phyloP scores from a whole-genome alignment of 2,113 vertebrate genomes.

The Tamias sibiricus region DNA sequence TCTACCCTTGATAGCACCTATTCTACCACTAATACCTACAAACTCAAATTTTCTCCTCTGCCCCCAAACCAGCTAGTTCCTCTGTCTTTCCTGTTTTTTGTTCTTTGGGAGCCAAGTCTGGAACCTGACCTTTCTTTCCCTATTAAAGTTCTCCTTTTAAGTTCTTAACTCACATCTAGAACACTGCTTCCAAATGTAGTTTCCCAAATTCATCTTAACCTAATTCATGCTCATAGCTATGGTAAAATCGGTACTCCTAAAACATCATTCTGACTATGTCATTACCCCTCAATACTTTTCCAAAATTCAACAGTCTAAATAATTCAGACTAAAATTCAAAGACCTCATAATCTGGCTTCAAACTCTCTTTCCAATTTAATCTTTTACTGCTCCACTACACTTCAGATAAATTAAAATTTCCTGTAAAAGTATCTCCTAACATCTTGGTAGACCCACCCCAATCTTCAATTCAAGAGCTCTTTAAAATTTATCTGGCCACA shows the following conservation, averaged over 20 bases:
- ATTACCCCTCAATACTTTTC: background rate
- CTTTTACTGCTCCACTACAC: background rate
- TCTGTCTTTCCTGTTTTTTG: background rate
- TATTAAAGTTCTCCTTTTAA: background rate
- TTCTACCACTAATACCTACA: background rate
- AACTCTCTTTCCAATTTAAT: background rate
- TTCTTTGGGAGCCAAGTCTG: background rate
- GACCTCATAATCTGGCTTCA: background rate
- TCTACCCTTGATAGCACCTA: background rate
- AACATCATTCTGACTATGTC: background rate
- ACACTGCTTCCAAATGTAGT: background rate
- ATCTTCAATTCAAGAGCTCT: background rate
- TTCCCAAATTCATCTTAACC: background rate
- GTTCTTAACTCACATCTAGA: background rate
- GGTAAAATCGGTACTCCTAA: background rate
- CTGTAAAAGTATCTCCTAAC: background rate
- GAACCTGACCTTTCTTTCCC: background rate
- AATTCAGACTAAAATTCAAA: background rate
- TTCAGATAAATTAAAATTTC: background rate
- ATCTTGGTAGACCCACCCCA: background rate
- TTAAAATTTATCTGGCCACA: background rate
- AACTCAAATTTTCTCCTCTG: background rate
- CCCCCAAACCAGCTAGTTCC: background rate
- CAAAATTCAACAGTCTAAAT: conserved; percentile 7
- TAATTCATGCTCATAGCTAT: background rate